These are phyloP conservation scores for Montifringilla adamsi DNA, from an alignment of 2,113 vertebrate genomes.

Conservation along the genomic window DNA sequence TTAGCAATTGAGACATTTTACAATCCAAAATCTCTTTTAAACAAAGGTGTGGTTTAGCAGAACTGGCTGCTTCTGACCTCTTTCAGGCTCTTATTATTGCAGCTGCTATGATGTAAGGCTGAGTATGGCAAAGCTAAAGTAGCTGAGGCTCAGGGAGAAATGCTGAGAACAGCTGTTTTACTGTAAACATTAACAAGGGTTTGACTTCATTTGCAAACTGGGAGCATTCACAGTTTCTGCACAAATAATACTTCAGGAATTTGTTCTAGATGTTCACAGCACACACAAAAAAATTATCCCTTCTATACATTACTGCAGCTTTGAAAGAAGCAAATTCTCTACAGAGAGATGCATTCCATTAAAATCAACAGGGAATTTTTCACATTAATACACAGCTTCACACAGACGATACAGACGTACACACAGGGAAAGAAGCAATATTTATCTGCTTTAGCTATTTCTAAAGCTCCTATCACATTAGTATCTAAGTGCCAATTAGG, in stretches of 20 bases:
- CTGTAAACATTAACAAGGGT: constrained; percentile 63
- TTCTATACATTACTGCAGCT: not conserved
- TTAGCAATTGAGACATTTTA: constrained; percentile 32
- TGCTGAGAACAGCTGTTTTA: constrained; percentile 67
- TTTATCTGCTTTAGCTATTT: constrained; percentile 40
- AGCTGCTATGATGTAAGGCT: constrained; percentile 60
- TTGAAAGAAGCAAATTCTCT: constrained; percentile 21
- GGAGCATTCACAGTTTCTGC: constrained; percentile 51
- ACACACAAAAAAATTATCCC: not conserved
- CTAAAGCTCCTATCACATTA: constrained; percentile 14
- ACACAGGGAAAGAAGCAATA: constrained; percentile 6
- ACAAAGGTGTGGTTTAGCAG: constrained; percentile 55
- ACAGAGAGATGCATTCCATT: not conserved
- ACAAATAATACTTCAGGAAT: constrained; percentile 26
- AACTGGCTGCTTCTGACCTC: constrained; percentile 39
- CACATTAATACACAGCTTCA: constrained; percentile 40
- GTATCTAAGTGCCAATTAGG: constrained; percentile 53
- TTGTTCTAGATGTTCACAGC: constrained; percentile 26
- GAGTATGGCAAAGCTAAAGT: constrained; percentile 18
- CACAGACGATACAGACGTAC: not conserved
- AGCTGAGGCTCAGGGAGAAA: constrained; percentile 33
- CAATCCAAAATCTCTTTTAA: constrained; percentile 47
- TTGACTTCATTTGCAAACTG: constrained; percentile 58
- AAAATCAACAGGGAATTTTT: constrained; percentile 41
- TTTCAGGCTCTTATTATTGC: constrained; percentile 32